phyloP scores from a whole-genome alignment of 2,888 invertebrate genomes.

The Mellilla xanthometata region DNA sequence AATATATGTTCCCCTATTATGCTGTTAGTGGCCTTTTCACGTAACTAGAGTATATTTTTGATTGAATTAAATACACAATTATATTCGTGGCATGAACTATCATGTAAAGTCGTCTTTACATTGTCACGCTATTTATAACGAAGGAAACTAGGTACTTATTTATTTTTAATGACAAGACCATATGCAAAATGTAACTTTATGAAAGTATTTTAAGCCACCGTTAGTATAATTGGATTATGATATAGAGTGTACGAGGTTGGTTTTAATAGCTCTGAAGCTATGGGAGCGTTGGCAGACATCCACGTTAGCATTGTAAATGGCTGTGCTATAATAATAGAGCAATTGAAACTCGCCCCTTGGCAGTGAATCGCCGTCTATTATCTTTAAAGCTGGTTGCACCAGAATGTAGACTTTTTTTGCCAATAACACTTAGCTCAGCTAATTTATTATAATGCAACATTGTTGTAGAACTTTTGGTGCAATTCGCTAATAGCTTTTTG shows the following conservation, averaged over 20 bases:
- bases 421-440: conserved; percentile 1
- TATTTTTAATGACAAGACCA: conserved; percentile 42
- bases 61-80: conserved; percentile 28
- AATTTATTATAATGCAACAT: no score
- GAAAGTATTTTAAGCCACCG: conserved; percentile 59
- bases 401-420: conserved; percentile 25
- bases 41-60: conserved; percentile 46
- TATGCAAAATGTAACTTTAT: conserved; percentile 51
- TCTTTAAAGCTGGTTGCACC: conserved; percentile 43
- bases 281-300: conserved; percentile 50
- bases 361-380: conserved; percentile 34
- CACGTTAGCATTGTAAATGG: conserved; percentile 60
- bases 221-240: conserved; percentile 43
- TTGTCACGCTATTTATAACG: conserved; percentile 36
- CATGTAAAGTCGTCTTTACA: conserved; percentile 35
- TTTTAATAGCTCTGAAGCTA: conserved; percentile 31
- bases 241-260: conserved; percentile 37
- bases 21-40: conserved; percentile 48
- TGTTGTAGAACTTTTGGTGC: conserved; percentile 37
- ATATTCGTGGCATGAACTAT: conserved; percentile 36
- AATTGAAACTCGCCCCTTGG: conserved; percentile 41
- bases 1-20: conserved; percentile 35
- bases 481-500: conserved; percentile 44
- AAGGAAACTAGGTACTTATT: conserved; percentile 41
- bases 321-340: conserved; percentile 62